These are phyloP conservation scores for Calidris pugnax DNA, from an alignment of 2,113 vertebrate species.

Conservation along the genomic window DNA sequence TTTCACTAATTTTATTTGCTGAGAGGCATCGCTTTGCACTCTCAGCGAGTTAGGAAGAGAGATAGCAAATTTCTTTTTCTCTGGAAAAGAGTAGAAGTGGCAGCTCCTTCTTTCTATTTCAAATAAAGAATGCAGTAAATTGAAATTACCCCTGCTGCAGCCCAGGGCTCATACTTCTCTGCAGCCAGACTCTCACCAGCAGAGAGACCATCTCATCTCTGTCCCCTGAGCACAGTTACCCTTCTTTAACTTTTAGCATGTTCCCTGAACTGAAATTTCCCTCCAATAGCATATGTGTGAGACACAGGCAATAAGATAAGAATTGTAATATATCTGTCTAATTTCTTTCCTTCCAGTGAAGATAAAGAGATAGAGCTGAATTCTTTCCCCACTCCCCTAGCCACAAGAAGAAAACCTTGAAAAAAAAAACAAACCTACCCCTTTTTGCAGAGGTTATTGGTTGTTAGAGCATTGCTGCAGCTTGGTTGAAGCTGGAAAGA, in stretches of 20 bases:
- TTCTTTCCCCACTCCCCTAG: not conserved
- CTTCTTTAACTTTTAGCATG: constrained; percentile 29
- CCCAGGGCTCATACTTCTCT: not conserved
- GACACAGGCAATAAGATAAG: constrained; percentile 14
- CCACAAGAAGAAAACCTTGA: not conserved
- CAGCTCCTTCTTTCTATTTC: not conserved
- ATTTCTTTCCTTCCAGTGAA: constrained; percentile 16
- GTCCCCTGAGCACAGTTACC: not conserved
- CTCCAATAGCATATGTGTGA: not conserved
- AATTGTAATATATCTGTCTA: not conserved
- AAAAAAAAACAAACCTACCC: no score
- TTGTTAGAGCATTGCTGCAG: not conserved
- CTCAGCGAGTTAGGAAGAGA: not conserved
- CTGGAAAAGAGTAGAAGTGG: not conserved
- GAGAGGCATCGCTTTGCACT: not conserved
- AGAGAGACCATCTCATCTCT: not conserved
- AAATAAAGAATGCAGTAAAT: not conserved
- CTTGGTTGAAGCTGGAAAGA: not conserved
- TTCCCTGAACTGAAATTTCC: constrained; percentile 29
- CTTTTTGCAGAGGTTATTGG: not conserved
- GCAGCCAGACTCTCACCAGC: not conserved
- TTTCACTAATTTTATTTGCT: not conserved
- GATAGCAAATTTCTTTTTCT: not conserved
- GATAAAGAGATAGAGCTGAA: constrained; percentile 22
- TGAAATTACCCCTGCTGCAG: not conserved